Evolutionary conservation across 64 coral and sea anemone genomes (phyloP).

Genomic region (Stichodactyla helianthus): DNA sequence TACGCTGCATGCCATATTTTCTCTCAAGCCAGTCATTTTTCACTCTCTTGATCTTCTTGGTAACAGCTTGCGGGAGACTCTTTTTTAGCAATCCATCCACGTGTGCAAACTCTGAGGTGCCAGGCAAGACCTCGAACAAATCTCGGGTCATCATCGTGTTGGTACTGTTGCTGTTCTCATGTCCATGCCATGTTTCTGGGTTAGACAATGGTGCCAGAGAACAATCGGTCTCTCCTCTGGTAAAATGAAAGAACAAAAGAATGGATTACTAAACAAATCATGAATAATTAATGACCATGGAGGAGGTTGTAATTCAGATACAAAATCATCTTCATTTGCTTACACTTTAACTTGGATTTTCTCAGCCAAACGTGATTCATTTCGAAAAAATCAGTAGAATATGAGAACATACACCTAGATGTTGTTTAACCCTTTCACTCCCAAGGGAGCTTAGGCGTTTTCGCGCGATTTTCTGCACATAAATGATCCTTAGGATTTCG

Average conservation of each 20-base stretch:
- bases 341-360: too few species aligned
- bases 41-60: slow-evolving; percentile 39
- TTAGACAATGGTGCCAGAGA: neutral
- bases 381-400: too few species aligned
- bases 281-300: too few species aligned
- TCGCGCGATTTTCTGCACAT: too few species aligned
- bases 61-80: slow-evolving; percentile 18
- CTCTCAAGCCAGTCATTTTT: slow-evolving; percentile 57
- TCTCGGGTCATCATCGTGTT: neutral
- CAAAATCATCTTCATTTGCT: too few species aligned
- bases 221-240: neutral
- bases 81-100: slow-evolving; percentile 38
- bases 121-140: slow-evolving; percentile 31
- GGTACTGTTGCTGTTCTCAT: neutral
- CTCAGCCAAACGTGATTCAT: too few species aligned
- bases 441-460: too few species aligned
- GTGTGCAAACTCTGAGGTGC: slow-evolving; percentile 39
- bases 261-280: neutral
- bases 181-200: slow-evolving; percentile 1
- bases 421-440: too few species aligned
- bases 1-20: slow-evolving; percentile 51
- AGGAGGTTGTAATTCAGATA: too few species aligned
- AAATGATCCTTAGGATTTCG: too few species aligned
- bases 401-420: too few species aligned
- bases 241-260: neutral